Base-by-base conservation (phyloP, 2,113 vertebrate genomes). In the Clarias magur region DNA sequence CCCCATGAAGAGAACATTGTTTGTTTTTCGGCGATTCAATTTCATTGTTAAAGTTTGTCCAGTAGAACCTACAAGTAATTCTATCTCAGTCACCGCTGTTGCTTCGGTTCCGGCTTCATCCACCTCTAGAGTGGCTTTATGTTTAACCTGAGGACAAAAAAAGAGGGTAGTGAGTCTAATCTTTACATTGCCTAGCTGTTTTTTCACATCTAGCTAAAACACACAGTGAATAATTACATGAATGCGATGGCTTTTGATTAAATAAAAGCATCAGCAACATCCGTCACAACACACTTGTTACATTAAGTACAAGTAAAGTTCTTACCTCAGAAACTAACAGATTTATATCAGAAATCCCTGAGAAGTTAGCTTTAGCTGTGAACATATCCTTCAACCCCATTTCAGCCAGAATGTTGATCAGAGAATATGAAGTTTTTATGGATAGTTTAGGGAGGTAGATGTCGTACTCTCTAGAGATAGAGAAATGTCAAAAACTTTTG, bases 331-430 rank as follows among this genome's bases (percentile, higher is more conserved):
- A 96, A 76, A 97, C 91, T 0, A 34, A 82, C 54, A 97, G 75
- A 0, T 0, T 0, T 0, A 68, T 16, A 73, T 93, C 90, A n/a
- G 95, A 92, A 91, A 98, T 95, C 84, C 95, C 96, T 88, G 92
- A 93, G 19, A 98, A 93, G 90, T 97, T 87, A 81, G 96, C 96
- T 21, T 1, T 11, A 8, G 91, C 72, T 88, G 89, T 80, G 93
- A 98, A 98, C 68, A 96, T 95, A 88, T 97, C 93, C 11, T 89
- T 89, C 83, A 97, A 94, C 87, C 97, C 96, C 93, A 97, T 93
- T 65, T 92, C 92, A 79, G 65, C 84, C 89, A 98, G 87, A 48
- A 95, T 1, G 0, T 16, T 78, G 13, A 91, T 92, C 87, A 98
- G 84, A 1, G 93, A 48, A 19, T 95, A 95, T 23, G 91, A 94